These are phyloP conservation scores for Aplochiton taeniatus DNA, from an alignment of 2,797 vertebrate genomes.

Conservation along the genomic window DNA sequence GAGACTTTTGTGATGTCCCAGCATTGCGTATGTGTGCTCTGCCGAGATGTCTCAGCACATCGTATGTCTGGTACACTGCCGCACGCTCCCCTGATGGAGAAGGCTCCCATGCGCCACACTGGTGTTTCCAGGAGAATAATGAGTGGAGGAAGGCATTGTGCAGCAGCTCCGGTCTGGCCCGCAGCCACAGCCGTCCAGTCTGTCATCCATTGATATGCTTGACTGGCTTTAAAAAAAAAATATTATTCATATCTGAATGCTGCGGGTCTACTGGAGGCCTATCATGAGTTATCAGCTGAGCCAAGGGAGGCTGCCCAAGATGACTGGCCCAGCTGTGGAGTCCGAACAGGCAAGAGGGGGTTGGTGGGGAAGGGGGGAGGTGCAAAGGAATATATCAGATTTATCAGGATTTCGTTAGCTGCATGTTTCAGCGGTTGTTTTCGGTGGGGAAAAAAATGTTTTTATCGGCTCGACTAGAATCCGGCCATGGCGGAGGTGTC, in stretches of 20 bases:
- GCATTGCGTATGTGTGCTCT: slow-evolving; percentile 45
- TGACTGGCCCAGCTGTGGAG: slow-evolving; percentile 71
- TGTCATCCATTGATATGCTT: slow-evolving; percentile 73
- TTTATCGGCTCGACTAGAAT: slow-evolving; percentile 57
- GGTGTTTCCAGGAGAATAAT: slow-evolving; percentile 68
- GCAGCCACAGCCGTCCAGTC: slow-evolving; percentile 68
- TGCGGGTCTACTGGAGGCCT: slow-evolving; percentile 59
- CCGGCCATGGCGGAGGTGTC: slow-evolving; percentile 41
- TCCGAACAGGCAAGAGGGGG: slow-evolving; percentile 36
- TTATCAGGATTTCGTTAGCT: slow-evolving; percentile 53
- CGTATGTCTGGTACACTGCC: slow-evolving; percentile 65
- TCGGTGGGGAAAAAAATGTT: slow-evolving; percentile 46
- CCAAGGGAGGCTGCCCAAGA: slow-evolving; percentile 72
- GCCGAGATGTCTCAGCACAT: slow-evolving; percentile 57
- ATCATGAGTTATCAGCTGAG: slow-evolving; percentile 72
- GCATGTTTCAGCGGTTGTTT: slow-evolving; percentile 54
- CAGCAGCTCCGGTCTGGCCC: slow-evolving; percentile 65
- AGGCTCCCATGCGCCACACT: slow-evolving; percentile 60
- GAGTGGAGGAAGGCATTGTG: slow-evolving; percentile 61
- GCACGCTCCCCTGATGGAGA: slow-evolving; percentile 63
- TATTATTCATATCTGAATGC: slow-evolving; percentile 73
- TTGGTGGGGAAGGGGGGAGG: neutral
- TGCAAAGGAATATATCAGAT: slow-evolving; percentile 36
- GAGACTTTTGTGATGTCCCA: slow-evolving; percentile 42
- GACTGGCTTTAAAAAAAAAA: slow-evolving; percentile 58